These are phyloP conservation scores for Troides oblongomaculatus DNA, from an alignment of 2,888 invertebrate species.

Conservation along the genomic window DNA sequence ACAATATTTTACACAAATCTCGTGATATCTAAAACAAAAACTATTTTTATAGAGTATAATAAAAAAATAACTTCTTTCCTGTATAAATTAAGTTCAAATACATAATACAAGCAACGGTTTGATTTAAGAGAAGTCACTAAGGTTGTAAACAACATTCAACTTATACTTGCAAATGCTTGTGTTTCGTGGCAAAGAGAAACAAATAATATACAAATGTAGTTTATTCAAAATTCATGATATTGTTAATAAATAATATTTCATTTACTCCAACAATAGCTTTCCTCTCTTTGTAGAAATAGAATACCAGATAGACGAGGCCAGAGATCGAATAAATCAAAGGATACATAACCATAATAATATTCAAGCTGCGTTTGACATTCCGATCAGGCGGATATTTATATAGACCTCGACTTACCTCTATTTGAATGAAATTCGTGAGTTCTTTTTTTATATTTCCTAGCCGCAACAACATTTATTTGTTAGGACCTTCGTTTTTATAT, in stretches of 20 bases:
- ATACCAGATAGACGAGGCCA: background rate
- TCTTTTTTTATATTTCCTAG: no score
- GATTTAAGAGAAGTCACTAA: no score
- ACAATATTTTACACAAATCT: no score
- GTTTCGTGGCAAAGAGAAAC: background rate
- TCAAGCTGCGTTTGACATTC: background rate
- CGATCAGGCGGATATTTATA: background rate
- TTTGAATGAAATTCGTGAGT: no score
- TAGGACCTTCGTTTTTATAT: no score
- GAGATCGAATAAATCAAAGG: background rate
- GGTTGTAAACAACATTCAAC: background rate
- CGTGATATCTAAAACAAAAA: no score
- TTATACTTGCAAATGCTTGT: background rate
- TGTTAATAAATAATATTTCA: constrained; percentile 2
- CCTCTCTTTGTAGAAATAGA: background rate
- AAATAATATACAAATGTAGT: background rate
- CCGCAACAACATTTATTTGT: no score
- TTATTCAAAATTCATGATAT: background rate
- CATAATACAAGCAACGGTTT: no score
- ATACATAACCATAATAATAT: constrained; percentile 1
- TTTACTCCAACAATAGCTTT: constrained; percentile 1
- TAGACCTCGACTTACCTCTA: background rate
- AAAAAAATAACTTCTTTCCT: no score
- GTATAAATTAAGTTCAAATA: no score
- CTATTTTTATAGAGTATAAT: no score